Evolutionary conservation across 2,113 vertebrate species (phyloP), one percentile per base, ranked within the genome.

Genomic region (Diphyllodes magnificus): DNA sequence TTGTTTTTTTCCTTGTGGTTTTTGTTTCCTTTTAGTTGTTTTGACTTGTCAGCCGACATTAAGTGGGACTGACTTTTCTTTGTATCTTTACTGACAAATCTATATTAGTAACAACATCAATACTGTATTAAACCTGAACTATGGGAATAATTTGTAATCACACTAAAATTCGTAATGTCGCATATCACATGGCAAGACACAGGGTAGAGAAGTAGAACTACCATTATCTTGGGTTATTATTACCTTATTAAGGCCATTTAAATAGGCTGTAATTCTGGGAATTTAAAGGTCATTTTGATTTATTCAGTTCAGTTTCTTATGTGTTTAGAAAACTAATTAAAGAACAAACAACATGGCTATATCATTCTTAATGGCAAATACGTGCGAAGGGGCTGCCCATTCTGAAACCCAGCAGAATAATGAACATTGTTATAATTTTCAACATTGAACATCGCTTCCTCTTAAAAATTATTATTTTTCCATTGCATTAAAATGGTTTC

Each of bases 261-360:
- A 97, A 95, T 93, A 97, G 92, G 82, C 83, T 96, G 93, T 96
- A 97, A 97, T 97, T 98, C 97, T 97, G 82, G 86, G 94, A 98
- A 97, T 98, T 96, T 97, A 97, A 98, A 98, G 97, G 96, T 97
- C 95, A 97, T 91, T 97, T 97, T 98, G 96, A 97, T 98, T 97
- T 97, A 97, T 97, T 96, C 89, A 86, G 75, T 97, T 98, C 96
- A 96, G 95, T 95, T 97, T 95, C 92, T 95, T 95, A 90, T 96
- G 93, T 97, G 95, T 97, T 98, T 97, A 94, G 96, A 96, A 98
- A 98, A 97, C 96, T 97, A 98, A 97, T 98, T 98, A 98, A 97
- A 95, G 95, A 93, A 77, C 72, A 95, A 98, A 96, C 90, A 97
- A 83, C 61, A 82, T 80, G 54, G 14, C 86, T 97, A 85, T 90